Conservation (phyloP, 2,888 invertebrate species). For the Dasysyrphus albostriatus region DNA sequence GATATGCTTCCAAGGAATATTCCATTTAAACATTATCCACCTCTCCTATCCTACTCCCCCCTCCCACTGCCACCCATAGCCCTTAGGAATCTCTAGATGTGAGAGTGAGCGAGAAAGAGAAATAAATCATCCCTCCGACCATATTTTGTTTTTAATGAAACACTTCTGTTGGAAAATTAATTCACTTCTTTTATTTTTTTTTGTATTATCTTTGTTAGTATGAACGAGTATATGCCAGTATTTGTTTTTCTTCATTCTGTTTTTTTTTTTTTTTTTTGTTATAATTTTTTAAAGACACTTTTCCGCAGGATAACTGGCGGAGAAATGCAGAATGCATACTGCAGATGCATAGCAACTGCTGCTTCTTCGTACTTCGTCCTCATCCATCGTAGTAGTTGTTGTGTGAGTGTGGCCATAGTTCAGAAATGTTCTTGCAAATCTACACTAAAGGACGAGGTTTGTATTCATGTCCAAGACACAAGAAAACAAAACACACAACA, state of each 20-base stretch:
- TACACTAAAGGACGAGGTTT: conserved; percentile 40
- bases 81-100: neutral
- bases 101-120: conserved; percentile 19
- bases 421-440: conserved; percentile 60
- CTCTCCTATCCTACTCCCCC: neutral
- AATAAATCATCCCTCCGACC: conserved; percentile 59
- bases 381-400: conserved; percentile 20
- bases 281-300: conserved; percentile 72
- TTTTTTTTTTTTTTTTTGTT: conserved; percentile 23
- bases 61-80: neutral
- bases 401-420: conserved; percentile 13
- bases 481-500: conserved; percentile 35
- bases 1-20: neutral
- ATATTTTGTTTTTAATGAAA: conserved; percentile 73
- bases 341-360: conserved; percentile 12
- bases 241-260: conserved; percentile 27
- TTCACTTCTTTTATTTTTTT: conserved; percentile 43
- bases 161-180: conserved; percentile 74
- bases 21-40: neutral
- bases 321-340: conserved; percentile 67
- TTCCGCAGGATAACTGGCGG: conserved; percentile 69
- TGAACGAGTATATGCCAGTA: neutral
- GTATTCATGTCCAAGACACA: conserved; percentile 71
- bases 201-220: conserved; percentile 12
- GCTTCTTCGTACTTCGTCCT: conserved; percentile 5